These are phyloP conservation scores for Lepilemur ruficaudatus DNA, from an alignment of 2,797 vertebrate genomes.

Conservation along the genomic window DNA sequence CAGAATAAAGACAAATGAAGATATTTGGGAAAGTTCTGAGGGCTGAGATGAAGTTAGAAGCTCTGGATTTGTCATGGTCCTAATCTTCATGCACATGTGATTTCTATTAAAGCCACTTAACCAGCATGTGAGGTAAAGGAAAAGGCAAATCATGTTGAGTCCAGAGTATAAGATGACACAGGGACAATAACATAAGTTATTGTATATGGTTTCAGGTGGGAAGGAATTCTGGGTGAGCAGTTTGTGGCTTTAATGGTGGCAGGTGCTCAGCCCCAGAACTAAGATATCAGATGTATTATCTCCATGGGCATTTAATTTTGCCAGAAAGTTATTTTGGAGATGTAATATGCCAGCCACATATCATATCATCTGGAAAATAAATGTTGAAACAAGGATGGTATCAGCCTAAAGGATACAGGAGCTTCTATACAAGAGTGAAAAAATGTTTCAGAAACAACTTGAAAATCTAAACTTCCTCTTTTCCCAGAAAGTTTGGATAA, in stretches of 20 bases:
- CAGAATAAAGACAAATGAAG: background rate
- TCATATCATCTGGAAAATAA: background rate
- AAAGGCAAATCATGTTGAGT: background rate
- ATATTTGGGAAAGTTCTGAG: background rate
- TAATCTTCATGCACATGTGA: background rate
- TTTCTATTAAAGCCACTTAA: background rate
- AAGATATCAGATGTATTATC: background rate
- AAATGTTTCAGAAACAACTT: slow-evolving; percentile 3
- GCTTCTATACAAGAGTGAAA: background rate
- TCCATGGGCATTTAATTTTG: background rate
- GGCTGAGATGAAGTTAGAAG: background rate
- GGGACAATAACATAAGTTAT: background rate
- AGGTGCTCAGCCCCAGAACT: background rate
- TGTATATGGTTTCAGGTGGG: background rate
- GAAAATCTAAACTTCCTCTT: background rate
- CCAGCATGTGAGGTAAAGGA: background rate
- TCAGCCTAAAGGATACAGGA: background rate
- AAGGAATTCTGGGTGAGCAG: background rate
- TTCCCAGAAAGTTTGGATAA: background rate
- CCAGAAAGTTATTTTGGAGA: background rate
- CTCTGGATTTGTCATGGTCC: background rate
- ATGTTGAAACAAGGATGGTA: background rate
- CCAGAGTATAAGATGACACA: background rate
- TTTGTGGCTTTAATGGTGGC: background rate
- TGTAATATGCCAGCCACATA: background rate